Percentiles rank a stretch among this genome's conserved stretches.
These are phyloP conservation scores for Drosophila jambulina DNA, from an alignment of 1,140 invertebrate species.

Conservation along the genomic window DNA sequence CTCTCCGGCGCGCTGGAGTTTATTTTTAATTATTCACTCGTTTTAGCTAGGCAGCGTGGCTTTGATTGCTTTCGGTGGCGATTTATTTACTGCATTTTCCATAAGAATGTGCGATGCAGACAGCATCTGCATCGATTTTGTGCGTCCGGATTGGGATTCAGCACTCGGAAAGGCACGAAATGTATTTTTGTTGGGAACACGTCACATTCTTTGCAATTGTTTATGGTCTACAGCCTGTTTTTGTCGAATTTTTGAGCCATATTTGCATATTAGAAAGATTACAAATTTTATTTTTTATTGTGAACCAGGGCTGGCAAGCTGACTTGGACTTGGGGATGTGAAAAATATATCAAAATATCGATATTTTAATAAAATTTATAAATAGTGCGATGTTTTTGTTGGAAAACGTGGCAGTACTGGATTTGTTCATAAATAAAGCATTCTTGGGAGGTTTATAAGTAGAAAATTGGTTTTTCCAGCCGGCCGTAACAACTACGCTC, in stretches of 20 bases:
- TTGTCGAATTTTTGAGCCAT: not conserved
- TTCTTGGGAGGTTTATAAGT: not conserved
- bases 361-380: not conserved
- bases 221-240: slow-evolving; percentile 1
- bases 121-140: slow-evolving; percentile 53
- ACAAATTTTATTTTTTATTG: slow-evolving; percentile 48
- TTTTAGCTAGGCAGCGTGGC: not conserved
- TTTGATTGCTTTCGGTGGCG: slow-evolving; percentile 2
- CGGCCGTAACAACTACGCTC: not conserved
- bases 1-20: not conserved
- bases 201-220: slow-evolving; percentile 15
- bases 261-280: slow-evolving; percentile 46
- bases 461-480: not conserved
- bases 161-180: slow-evolving; percentile 27
- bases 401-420: not conserved
- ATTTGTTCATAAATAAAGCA: not conserved
- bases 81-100: slow-evolving; percentile 36
- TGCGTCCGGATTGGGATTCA: slow-evolving; percentile 2
- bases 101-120: slow-evolving; percentile 37
- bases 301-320: slow-evolving; percentile 20
- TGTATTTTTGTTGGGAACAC: not conserved
- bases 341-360: not conserved
- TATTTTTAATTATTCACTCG: not conserved
- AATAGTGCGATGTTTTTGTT: not conserved
- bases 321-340: slow-evolving; percentile 8